Evolutionary conservation across 2,797 vertebrate species (phyloP).

Genomic region (Sciurus carolinensis): DNA sequence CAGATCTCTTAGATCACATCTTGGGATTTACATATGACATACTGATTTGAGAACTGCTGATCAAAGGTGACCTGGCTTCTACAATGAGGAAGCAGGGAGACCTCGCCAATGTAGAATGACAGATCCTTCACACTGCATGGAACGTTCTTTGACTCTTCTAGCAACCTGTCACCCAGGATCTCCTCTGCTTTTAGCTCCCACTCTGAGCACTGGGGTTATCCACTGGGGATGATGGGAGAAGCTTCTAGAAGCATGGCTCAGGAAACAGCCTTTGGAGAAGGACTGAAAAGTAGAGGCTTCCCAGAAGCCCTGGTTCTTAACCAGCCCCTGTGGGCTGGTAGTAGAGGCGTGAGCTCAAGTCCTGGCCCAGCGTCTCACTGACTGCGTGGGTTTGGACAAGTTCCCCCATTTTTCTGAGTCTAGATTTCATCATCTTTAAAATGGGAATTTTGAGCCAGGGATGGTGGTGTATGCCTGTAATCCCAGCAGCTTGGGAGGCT

Average conservation of each 20-base stretch:
- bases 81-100: not conserved
- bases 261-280: not conserved
- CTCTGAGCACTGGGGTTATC: not conserved
- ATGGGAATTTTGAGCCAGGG: not conserved
- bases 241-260: not conserved
- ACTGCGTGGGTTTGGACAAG: not conserved
- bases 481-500: too few relatives aligned
- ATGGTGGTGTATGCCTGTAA: too few relatives aligned
- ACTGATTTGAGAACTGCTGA: not conserved
- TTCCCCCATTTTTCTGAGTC: not conserved
- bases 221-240: not conserved
- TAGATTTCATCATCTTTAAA: not conserved
- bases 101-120: not conserved
- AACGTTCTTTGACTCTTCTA: not conserved
- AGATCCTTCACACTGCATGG: not conserved
- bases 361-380: not conserved
- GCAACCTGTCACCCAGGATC: not conserved
- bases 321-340: not conserved
- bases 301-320: not conserved
- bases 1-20: not conserved
- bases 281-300: not conserved
- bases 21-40: constrained; percentile 30
- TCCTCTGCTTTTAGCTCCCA: not conserved
- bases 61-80: constrained; percentile 52
- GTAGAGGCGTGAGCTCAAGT: not conserved